phyloP scores from a whole-genome alignment of 2,113 vertebrate species.

The Marmota monax region DNA sequence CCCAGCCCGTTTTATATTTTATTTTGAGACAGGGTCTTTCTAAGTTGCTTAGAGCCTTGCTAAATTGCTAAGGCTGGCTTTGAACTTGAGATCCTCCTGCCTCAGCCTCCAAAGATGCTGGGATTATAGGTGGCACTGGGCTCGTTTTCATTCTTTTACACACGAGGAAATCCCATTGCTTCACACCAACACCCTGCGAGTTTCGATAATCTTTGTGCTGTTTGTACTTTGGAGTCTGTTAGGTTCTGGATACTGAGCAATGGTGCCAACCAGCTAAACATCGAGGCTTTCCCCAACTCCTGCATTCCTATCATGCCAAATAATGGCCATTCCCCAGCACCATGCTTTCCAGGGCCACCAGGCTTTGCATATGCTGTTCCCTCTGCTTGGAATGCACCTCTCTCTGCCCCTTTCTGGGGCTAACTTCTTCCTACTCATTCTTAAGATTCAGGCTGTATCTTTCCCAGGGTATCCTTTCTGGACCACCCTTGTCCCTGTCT shows the following conservation, averaged over 20 bases:
- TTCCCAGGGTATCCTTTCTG: neutral
- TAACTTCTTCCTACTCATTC: neutral
- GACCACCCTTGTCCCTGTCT: neutral
- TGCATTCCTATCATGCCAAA: neutral
- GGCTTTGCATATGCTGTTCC: neutral
- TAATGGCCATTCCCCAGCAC: neutral
- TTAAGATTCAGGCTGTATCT: neutral
- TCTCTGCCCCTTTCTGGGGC: neutral
- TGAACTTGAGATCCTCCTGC: no score
- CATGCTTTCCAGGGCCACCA: neutral
- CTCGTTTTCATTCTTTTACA: neutral
- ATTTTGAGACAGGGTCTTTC: no score
- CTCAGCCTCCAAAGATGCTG: no score
- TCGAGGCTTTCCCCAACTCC: neutral
- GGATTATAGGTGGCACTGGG: no score
- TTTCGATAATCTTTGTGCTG: neutral
- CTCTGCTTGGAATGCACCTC: neutral
- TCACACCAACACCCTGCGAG: neutral
- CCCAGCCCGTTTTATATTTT: no score
- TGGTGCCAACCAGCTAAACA: neutral
- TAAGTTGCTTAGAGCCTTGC: no score
- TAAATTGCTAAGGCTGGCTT: no score
- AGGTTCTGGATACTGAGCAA: neutral
- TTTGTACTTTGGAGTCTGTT: neutral
- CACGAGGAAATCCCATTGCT: neutral